Base-by-base conservation (phyloP, 2,888 invertebrate species). In the Creontiades dilutus region DNA sequence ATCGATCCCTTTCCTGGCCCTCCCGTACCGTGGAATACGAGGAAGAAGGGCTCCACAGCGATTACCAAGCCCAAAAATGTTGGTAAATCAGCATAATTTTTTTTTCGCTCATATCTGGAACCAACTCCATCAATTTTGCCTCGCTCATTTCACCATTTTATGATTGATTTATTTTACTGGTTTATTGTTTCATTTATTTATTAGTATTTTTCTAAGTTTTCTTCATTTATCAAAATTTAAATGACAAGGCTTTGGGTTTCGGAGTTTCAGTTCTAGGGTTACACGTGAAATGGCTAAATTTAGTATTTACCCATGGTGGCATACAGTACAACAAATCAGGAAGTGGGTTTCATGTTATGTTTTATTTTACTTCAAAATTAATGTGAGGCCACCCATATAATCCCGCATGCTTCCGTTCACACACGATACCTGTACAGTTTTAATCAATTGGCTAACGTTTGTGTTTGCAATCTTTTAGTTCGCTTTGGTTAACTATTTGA, bases 241-340 rank as follows among this genome's bases (percentile, higher is more conserved):
- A 47, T 14, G 78, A 78, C 14, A 14, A 46, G 16, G 46, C 37
- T 78, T 78, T 78, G 37, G 46, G 9, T 23, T 23, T 68, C 23
- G 23, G 7, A 61, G 7, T 11, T 57, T 57, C 19, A 16, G 5
- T n/a, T 16, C 57, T 57, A 16, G 57, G n/a, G n/a, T 5, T n/a
- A n/a, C n/a, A 16, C 14, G 16, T 47, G 46, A 52, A 19, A n/a
- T 47, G 5, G 16, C 47, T 23, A 19, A 37, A 27, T 37, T 76
- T 7, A 85, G 57, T 47, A 27, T n/a, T 75, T 48, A 87, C 28
- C 47, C 75, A 89, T 82, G 81, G 89, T 89, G 82, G 84, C 84
- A 82, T 89, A 84, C 89, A 86, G 78, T 52, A 80, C 88, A 55
- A 78, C 88, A 80, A 47, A 47, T 78, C 82, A 57, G 78, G 52